These are phyloP conservation scores for Phoenoteleia sp. DNA, from an alignment of 2,888 invertebrate species.

Conservation along the genomic window DNA sequence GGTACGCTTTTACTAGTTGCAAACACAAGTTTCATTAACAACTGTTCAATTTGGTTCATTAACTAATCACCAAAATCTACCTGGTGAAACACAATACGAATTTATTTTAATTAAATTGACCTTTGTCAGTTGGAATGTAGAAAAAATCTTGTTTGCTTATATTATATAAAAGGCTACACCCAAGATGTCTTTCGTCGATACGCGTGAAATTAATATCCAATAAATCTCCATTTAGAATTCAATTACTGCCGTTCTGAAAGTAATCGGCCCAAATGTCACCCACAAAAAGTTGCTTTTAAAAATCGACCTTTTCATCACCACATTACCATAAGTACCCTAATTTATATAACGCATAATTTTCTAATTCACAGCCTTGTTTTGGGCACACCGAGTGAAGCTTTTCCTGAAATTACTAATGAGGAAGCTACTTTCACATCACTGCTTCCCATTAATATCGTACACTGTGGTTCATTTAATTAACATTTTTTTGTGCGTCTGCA, in stretches of 20 bases:
- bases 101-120: not conserved
- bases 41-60: too few species aligned
- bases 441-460: conserved; percentile 41
- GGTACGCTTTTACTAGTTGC: too few species aligned
- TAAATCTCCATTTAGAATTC: not conserved
- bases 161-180: not conserved
- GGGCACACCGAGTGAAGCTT: conserved; percentile 32
- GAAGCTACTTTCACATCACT: conserved; percentile 64
- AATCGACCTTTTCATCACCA: not conserved
- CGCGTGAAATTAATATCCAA: not conserved
- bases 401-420: conserved; percentile 63
- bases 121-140: not conserved
- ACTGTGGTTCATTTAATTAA: conserved; percentile 45
- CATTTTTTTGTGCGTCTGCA: conserved; percentile 34
- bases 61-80: too few species aligned
- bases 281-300: not conserved
- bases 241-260: not conserved
- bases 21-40: too few species aligned
- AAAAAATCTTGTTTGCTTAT: not conserved
- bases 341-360: conserved; percentile 52
- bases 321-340: conserved; percentile 37
- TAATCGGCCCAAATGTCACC: conserved; percentile 15
- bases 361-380: conserved; percentile 37
- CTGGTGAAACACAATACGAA: not conserved
- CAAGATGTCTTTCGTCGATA: not conserved